A percentile compares a stretch with the other conserved stretches of the same genome.
Evolutionary conservation across 2,113 vertebrate genomes (phyloP).

Genomic region (Piprites chloris): DNA sequence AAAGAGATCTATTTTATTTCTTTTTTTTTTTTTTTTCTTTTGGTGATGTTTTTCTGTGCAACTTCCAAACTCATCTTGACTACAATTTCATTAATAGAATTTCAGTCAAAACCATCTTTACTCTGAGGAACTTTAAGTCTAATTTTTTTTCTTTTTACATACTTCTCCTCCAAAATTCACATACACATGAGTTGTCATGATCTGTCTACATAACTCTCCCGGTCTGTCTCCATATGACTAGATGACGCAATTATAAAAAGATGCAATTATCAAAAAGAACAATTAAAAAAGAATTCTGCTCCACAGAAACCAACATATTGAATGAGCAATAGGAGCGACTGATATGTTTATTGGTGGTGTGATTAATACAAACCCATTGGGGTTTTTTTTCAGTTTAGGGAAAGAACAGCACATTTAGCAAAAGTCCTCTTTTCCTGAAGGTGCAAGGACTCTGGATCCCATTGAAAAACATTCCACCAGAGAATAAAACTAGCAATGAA

Average conservation of each 20-base stretch:
- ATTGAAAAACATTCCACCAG: not conserved
- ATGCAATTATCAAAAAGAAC: not conserved
- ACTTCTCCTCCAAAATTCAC: not conserved
- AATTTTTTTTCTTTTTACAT: not conserved
- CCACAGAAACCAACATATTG: not conserved
- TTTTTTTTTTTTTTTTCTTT: not conserved
- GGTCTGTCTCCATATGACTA: not conserved
- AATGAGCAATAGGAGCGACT: not conserved
- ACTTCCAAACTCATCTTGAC: not conserved
- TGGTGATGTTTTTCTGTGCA: not conserved
- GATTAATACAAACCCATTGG: not conserved
- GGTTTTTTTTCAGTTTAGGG: no score
- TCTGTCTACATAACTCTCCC: not conserved
- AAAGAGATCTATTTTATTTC: not conserved
- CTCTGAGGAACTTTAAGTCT: not conserved
- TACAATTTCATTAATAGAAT: not conserved
- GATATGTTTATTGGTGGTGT: not conserved
- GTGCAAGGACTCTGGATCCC: not conserved
- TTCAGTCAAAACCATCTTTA: not conserved
- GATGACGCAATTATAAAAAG: not conserved
- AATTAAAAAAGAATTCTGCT: not conserved
- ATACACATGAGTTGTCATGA: not conserved
- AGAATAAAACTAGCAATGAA: slow-evolving; percentile 5
- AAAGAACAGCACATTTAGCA: not conserved
- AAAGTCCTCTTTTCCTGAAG: not conserved